Conservation (phyloP, 1,140 invertebrate species). For the Berghia stephanieae region DNA sequence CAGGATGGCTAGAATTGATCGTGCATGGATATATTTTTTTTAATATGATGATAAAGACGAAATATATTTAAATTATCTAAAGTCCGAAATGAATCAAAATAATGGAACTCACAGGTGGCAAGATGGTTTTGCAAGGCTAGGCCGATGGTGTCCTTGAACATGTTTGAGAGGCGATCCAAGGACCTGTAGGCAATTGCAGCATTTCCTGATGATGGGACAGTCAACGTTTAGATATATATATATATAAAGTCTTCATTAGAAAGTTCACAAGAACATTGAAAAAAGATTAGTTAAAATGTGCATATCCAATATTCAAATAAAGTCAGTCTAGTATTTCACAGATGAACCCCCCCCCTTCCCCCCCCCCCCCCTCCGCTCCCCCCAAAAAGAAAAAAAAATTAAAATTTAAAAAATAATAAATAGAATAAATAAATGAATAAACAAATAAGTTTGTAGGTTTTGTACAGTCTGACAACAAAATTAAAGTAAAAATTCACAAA, state of each 20-base stretch:
- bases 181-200: conserved; percentile 17
- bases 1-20: background rate
- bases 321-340: background rate
- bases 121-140: conserved; percentile 31
- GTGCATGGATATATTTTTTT: background rate
- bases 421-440: background rate
- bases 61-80: too few species aligned
- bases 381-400: background rate
- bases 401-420: background rate
- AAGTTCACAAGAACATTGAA: background rate
- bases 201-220: conserved; percentile 24
- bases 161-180: conserved; percentile 32
- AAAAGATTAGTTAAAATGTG: background rate
- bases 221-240: background rate
- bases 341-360: background rate
- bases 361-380: background rate
- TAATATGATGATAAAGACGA: background rate
- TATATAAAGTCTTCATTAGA: background rate
- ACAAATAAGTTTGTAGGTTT: too few species aligned
- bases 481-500: background rate
- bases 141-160: conserved; percentile 31
- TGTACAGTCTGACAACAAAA: background rate
- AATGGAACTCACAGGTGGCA: conserved; percentile 22
- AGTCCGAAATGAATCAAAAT: too few species aligned
- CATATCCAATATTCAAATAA: background rate